Base-by-base conservation (phyloP, 1,140 invertebrate species). In the Maniola jurtina region DNA sequence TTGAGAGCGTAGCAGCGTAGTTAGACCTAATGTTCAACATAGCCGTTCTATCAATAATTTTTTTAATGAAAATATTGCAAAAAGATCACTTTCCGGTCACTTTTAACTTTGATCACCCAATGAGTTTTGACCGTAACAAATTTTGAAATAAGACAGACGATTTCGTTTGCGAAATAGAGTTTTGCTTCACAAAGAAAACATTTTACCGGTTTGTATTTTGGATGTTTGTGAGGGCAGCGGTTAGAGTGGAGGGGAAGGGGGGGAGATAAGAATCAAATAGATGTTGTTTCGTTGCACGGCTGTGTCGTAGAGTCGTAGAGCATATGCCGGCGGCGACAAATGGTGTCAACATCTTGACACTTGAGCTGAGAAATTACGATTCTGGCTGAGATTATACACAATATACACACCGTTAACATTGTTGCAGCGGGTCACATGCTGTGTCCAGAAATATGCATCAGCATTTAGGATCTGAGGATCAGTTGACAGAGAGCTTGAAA, bases 201-300 rank as follows among this genome's bases (percentile, higher is more conserved):
- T 80, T 82, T 82, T 83, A 86, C 79, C 80, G 86, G 76, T 81
- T 85, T 82, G 83, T 80, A 82, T 87, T 84, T 84, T 71, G 77
- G 74, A 78, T 69, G 76, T 73, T 73, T 65, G 76, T 63, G 75
- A 70, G 76, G 66, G 71, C 68, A 73, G 72, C 70, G 72, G 68
- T 74, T 69, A 64, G 72, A 66, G 74, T 54, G 65, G 70, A 69
- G 76, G 78, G 77, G 77, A 71, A 25, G 25, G 48, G 55, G 34
- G 55, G 59, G 72, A 88, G 88, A 90, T 90, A 90, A 88, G 86
- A 87, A 90, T 90, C 88, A 88, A 88, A 90, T 90, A 83, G 83
- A 89, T 90, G 88, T 90, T 88, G 85, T 88, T 88, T 87, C 84
- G 80, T 77, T 89, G 84, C 84, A 88, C 76, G 74, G 79, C 81